Evolutionary conservation across 2,797 vertebrate genomes (phyloP), one percentile per base, ranked within the genome.

Genomic region (Gobio occitaniae): DNA sequence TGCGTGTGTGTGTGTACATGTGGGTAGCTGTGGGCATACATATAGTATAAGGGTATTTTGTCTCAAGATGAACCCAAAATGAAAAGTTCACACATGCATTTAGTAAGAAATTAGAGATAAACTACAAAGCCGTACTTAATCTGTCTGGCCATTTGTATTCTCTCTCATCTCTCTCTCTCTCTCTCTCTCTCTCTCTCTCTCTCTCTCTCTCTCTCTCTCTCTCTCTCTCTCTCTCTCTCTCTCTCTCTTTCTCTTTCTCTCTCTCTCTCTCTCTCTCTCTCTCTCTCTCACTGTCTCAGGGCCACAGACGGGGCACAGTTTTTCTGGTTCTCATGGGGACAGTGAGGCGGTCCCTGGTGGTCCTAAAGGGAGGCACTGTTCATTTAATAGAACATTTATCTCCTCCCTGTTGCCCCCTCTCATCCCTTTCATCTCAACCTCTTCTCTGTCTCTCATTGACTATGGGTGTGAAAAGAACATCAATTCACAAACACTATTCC

Each of bases 361-460:
- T 93, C 92, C 92, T 82, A 82, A 87, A 71, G 91, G 89, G 91
- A 91, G 93, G 90, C 91, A 89, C 89, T 91, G 90, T 92, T 93
- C 84, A 91, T 91, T 92, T 91, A 93, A 88, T 90, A 89, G 90
- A 90, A 87, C 86, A 86, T 92, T 93, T 93, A 93, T 92, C 90
- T 84, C 88, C 88, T 89, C 91, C 92, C 91, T 89, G 7, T 17
- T 29, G 41, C 19, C 29, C 61, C 84, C 68, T 80, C 89, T 89
- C 86, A 82, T 86, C 76, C 91, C 90, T 94, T 94, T 94, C 92
- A 94, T 93, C 93, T 93, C 85, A 75, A 91, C 91, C 90, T 69
- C 59, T 32, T 74, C 88, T 74, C 86, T 88, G 83, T 19, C 86
- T 89, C 38, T 65, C 85, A 81, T 86, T 85, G 61, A 84, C 59